phyloP scores from a whole-genome alignment of 1,140 invertebrate species.

The Antheraea mylitta region DNA sequence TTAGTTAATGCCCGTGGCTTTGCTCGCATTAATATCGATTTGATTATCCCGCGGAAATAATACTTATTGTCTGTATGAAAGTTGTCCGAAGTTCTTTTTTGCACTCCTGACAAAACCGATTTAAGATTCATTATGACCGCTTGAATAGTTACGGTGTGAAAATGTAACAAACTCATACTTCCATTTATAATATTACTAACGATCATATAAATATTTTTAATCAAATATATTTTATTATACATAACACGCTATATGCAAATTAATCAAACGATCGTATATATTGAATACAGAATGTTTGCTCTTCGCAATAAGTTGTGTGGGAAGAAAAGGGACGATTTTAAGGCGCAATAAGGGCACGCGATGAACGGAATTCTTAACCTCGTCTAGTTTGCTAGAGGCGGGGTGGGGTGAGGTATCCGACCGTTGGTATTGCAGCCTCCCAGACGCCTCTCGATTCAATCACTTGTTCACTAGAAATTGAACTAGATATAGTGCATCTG shows the following conservation, averaged over 20 bases:
- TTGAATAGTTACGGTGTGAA: too few relatives aligned
- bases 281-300: neutral
- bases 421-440: constrained; percentile 22
- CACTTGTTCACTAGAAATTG: constrained; percentile 11
- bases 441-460: constrained; percentile 29
- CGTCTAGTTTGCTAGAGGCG: constrained; percentile 14
- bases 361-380: constrained; percentile 20
- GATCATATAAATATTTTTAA: too few relatives aligned
- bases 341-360: constrained; percentile 11
- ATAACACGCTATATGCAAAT: neutral
- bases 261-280: neutral
- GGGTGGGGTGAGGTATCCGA: constrained; percentile 9
- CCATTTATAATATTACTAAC: too few relatives aligned
- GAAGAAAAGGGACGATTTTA: neutral
- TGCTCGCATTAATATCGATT: too few relatives aligned
- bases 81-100: too few relatives aligned
- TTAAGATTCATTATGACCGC: too few relatives aligned
- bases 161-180: too few relatives aligned
- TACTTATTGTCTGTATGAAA: too few relatives aligned
- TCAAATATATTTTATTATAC: too few relatives aligned
- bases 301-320: neutral
- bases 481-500: constrained; percentile 14
- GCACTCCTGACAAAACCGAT: too few relatives aligned
- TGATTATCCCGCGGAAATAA: too few relatives aligned
- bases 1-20: too few relatives aligned